A percentile compares a stretch with the other conserved stretches of the same genome.
Evolutionary conservation across 2,888 invertebrate species (phyloP).

Genomic region (Taenaris catops): DNA sequence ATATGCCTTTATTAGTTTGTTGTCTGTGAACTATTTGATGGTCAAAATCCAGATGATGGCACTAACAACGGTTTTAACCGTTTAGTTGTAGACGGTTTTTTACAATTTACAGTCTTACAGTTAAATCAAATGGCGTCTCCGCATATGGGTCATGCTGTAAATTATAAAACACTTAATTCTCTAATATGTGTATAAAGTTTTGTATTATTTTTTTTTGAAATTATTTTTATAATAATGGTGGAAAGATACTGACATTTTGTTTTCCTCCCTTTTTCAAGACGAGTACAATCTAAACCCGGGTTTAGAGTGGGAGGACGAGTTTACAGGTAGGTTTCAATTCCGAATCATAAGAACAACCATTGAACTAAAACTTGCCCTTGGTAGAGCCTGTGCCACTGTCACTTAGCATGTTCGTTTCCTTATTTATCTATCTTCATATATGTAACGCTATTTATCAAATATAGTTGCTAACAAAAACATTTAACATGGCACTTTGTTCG

Average conservation of each 20-base stretch:
- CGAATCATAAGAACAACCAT: slow-evolving; percentile 66
- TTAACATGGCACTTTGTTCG: slow-evolving; percentile 32
- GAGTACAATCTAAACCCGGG: slow-evolving; percentile 99
- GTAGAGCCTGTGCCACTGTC: slow-evolving; percentile 73
- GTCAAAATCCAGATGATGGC: slow-evolving; percentile 4
- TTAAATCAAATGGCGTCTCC: slow-evolving; percentile 36
- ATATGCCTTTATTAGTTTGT: background rate
- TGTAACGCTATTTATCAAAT: slow-evolving; percentile 50
- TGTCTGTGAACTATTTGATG: too few relatives aligned
- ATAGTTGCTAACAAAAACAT: slow-evolving; percentile 57
- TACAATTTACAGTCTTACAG: slow-evolving; percentile 35
- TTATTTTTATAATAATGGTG: slow-evolving; percentile 52
- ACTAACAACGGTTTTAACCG: background rate
- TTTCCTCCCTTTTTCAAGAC: slow-evolving; percentile 91
- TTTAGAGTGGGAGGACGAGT: slow-evolving; percentile 99
- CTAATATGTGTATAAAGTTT: slow-evolving; percentile 67
- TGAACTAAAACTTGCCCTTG: slow-evolving; percentile 64
- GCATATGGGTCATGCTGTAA: slow-evolving; percentile 61
- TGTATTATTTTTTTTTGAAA: slow-evolving; percentile 3
- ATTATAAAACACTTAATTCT: slow-evolving; percentile 65
- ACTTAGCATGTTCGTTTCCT: slow-evolving; percentile 68
- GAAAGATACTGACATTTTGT: slow-evolving; percentile 79
- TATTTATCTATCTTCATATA: slow-evolving; percentile 48
- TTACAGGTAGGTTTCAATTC: slow-evolving; percentile 95
- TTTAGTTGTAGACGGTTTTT: slow-evolving; percentile 8